Base-by-base conservation (phyloP, 1,140 invertebrate species). In the Leptinotarsa undecemlineata region DNA sequence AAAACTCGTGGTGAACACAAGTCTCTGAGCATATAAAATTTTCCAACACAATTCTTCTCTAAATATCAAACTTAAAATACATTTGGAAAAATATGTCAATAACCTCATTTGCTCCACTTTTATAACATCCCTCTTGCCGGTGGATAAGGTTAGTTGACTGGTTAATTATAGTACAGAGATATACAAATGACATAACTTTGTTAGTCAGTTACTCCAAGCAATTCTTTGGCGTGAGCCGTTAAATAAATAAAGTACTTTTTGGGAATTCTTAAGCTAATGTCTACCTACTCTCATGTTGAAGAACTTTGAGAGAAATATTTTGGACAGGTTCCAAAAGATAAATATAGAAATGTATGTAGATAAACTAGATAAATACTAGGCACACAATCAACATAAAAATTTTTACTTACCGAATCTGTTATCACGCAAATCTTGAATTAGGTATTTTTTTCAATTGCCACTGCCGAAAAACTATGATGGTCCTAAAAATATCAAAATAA, bases 321-420 rank as follows among this genome's bases (percentile, higher is more conserved):
- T 81, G 79, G 79, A 68, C 42, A 19, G 57, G 70, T 48, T 79
- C 79, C 79, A 81, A 75, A 71, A 81, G 79, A 79, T 81, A 81
- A 78, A 75, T 81, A 76, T 81, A 79, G 78, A 74, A 77, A 21
- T 14, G 15, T 64, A 26, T 21, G 26, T 21, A 64, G 63, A 64
- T 64, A 64, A 64, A 64, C 63, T 33, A 14, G 69, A 48, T 63
- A 76, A 64, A 4, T 51, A 33, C 4, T 67, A 76, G 19, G 42
- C 48, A 61, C 48, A 71, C n/a, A 42, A 42, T 42, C 33, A 42
- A 42, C 33, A 42, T 42, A 42, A 8, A 57, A 19, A 20, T 69
- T 72, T 60, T 68, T 48, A 76, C 78, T 77, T 74, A 76, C 75
- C 69, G 68, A 75, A 64, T 78, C 71, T 47, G 71, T 77, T 75